A percentile compares a stretch with the other conserved stretches of the same genome.
These are phyloP conservation scores for Falco rusticolus DNA, from an alignment of 2,797 vertebrate species.

Conservation along the genomic window DNA sequence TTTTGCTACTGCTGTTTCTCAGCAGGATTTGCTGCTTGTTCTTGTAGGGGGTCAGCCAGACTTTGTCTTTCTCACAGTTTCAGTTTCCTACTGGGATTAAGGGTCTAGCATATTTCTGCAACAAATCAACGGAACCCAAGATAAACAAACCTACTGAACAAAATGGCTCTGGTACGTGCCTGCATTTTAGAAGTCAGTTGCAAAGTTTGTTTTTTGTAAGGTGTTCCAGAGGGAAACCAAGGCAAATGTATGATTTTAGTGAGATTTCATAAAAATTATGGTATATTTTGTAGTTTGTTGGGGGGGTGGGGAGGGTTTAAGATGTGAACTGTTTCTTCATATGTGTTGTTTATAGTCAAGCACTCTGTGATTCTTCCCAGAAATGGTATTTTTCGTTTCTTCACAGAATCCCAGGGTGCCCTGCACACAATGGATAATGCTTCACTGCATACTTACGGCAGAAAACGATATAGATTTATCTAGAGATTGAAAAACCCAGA, in stretches of 20 bases:
- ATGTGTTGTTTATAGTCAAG: background rate
- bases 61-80: conserved; percentile 81
- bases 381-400: conserved; percentile 20
- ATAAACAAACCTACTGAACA: conserved; percentile 73
- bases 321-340: background rate
- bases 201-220: background rate
- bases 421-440: background rate
- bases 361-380: background rate
- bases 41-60: conserved; percentile 78
- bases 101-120: conserved; percentile 75
- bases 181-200: conserved; percentile 47
- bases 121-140: conserved; percentile 73
- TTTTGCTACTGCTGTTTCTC: conserved; percentile 73
- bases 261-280: background rate
- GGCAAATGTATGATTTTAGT: background rate
- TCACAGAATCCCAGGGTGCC: background rate
- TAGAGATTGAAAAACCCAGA: background rate
- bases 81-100: conserved; percentile 74
- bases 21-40: conserved; percentile 71
- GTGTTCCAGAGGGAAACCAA: background rate
- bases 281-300: background rate
- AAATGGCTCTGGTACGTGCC: background rate
- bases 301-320: background rate
- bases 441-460: background rate
- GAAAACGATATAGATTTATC: background rate